These are phyloP conservation scores for Torymus tubicola DNA, from an alignment of 2,888 invertebrate genomes.

Conservation along the genomic window DNA sequence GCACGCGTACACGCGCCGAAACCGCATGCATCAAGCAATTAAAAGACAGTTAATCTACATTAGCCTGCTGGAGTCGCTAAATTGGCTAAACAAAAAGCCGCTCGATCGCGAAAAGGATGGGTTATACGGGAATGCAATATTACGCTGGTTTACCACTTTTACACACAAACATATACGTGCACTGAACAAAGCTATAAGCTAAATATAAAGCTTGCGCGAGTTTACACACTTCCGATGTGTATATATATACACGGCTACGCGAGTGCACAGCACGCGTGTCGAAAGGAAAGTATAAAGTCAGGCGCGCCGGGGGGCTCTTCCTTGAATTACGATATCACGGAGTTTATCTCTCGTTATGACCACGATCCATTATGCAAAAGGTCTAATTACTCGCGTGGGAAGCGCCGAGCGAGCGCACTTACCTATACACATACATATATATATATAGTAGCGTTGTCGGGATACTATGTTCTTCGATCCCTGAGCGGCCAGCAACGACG, in stretches of 20 bases:
- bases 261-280: not conserved
- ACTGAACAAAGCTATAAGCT: not conserved
- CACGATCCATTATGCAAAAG: slow-evolving; percentile 60
- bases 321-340: slow-evolving; percentile 57
- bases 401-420: slow-evolving; percentile 3
- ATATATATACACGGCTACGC: not conserved
- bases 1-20: not conserved
- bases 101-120: not conserved
- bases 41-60: slow-evolving; percentile 51
- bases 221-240: too few relatives aligned
- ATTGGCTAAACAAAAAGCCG: too few relatives aligned
- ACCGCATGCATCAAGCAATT: slow-evolving; percentile 47
- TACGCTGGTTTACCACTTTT: not conserved
- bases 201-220: not conserved
- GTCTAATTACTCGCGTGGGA: slow-evolving; percentile 59
- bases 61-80: not conserved
- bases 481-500: slow-evolving; percentile 1
- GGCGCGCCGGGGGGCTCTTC: slow-evolving; percentile 42
- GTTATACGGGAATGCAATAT: not conserved
- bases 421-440: too few relatives aligned
- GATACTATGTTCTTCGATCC: slow-evolving; percentile 33
- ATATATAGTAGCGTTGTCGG: not conserved
- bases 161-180: not conserved
- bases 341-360: slow-evolving; percentile 59
- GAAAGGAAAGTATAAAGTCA: slow-evolving; percentile 36